Percentiles rank a stretch among this genome's conserved stretches.
Evolutionary conservation across 2,797 vertebrate genomes (phyloP).

Genomic region (Percopsis omiscomaycus): DNA sequence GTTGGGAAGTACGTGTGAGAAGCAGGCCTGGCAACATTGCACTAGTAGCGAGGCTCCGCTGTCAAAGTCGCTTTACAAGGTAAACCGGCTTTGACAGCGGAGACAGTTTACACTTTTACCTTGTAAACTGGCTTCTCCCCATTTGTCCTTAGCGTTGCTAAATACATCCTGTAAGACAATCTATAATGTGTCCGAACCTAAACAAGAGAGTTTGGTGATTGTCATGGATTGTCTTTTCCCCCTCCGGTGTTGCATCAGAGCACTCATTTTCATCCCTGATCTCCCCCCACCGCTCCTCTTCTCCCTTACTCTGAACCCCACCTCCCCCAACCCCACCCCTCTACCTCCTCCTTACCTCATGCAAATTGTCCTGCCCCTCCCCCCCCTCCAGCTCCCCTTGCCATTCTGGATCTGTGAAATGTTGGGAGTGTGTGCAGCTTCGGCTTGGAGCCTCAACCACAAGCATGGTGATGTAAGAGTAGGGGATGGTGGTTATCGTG

Average conservation of each 20-base stretch:
- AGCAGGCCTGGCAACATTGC: constrained; percentile 54
- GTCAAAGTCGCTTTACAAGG: constrained; percentile 29
- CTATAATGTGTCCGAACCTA: constrained; percentile 15
- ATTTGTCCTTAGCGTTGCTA: not conserved
- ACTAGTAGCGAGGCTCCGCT: constrained; percentile 17
- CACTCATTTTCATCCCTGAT: constrained; percentile 53
- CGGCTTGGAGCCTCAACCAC: constrained; percentile 37
- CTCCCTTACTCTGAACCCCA: constrained; percentile 1
- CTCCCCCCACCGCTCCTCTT: constrained; percentile 12
- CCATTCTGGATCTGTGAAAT: constrained; percentile 58
- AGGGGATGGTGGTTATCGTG: constrained; percentile 11
- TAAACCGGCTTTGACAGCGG: too few relatives aligned
- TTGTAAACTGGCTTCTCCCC: not conserved
- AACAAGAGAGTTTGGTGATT: constrained; percentile 28
- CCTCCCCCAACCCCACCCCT: constrained; percentile 29
- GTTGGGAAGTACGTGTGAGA: constrained; percentile 42
- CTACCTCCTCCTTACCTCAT: constrained; percentile 57
- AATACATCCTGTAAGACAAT: constrained; percentile 19
- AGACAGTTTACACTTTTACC: too few relatives aligned
- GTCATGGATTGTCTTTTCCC: constrained; percentile 21
- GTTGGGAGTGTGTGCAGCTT: constrained; percentile 54
- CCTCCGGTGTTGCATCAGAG: constrained; percentile 43
- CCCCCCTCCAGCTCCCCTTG: constrained; percentile 47
- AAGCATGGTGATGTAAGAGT: constrained; percentile 35
- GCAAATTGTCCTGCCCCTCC: constrained; percentile 60